These are phyloP conservation scores for Zosterops lateralis DNA, from an alignment of 2,113 vertebrate genomes.

Conservation along the genomic window DNA sequence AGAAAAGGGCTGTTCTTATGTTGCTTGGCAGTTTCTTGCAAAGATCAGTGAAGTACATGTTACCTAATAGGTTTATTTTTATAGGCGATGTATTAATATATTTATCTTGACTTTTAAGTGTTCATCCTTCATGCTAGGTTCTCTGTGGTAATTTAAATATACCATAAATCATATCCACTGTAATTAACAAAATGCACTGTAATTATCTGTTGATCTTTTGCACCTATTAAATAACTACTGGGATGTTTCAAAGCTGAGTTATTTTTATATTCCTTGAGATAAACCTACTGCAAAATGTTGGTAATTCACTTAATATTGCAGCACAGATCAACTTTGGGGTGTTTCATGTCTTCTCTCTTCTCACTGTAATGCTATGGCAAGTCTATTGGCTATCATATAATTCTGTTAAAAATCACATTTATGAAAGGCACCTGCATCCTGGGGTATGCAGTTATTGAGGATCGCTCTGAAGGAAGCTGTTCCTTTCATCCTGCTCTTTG, in stretches of 20 bases:
- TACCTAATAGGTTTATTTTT: constrained; percentile 37
- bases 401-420: constrained; percentile 34
- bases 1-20: background rate
- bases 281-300: background rate
- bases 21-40: background rate
- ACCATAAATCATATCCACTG: constrained; percentile 24
- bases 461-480: background rate
- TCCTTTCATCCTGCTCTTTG: constrained; percentile 33
- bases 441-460: background rate
- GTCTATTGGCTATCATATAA: background rate
- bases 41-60: background rate
- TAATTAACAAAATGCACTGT: constrained; percentile 44
- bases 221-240: constrained; percentile 2
- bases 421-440: background rate
- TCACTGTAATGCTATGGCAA: background rate
- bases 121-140: constrained; percentile 20
- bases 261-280: constrained; percentile 22
- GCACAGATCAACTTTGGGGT: background rate
- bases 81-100: background rate
- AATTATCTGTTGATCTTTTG: constrained; percentile 58
- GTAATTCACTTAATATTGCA: constrained; percentile 20
- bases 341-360: background rate
- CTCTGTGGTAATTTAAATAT: constrained; percentile 50
- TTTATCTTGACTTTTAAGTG: constrained; percentile 42
- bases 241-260: constrained; percentile 32